phyloP scores from a whole-genome alignment of 2,888 invertebrate genomes.

The Metalampra italica region DNA sequence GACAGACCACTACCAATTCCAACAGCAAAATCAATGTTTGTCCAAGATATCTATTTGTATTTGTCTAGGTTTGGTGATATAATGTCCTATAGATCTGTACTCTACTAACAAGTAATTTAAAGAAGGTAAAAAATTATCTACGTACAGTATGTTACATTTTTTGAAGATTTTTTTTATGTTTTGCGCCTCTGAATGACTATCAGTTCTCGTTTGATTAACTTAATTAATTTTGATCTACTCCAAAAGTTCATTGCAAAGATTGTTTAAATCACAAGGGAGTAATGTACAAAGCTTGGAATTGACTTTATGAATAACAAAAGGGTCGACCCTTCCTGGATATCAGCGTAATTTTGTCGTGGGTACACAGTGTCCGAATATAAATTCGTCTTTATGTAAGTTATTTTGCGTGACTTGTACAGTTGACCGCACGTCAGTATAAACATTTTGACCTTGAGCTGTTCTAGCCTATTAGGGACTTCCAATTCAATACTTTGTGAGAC shows the following conservation, averaged over 20 bases:
- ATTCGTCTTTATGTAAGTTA: conserved; percentile 18
- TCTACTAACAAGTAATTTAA: too few species aligned
- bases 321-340: conserved; percentile 33
- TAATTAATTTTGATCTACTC: background rate
- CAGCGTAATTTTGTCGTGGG: conserved; percentile 19
- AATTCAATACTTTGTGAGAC: too few species aligned
- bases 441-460: too few species aligned
- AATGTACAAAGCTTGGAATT: background rate
- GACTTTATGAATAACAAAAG: conserved; percentile 22
- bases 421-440: too few species aligned
- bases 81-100: background rate
- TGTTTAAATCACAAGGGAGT: background rate
- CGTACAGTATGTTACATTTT: too few species aligned
- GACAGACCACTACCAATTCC: conserved; percentile 1
- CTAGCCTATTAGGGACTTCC: too few species aligned
- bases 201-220: background rate
- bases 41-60: background rate
- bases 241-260: background rate
- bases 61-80: background rate
- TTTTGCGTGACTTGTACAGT: background rate
- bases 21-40: background rate
- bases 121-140: too few species aligned
- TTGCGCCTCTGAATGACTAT: too few species aligned
- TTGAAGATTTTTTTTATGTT: too few species aligned
- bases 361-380: conserved; percentile 10